Evolutionary conservation across 1,140 invertebrate species (phyloP).

Genomic region (Temnothorax curvispinosus): DNA sequence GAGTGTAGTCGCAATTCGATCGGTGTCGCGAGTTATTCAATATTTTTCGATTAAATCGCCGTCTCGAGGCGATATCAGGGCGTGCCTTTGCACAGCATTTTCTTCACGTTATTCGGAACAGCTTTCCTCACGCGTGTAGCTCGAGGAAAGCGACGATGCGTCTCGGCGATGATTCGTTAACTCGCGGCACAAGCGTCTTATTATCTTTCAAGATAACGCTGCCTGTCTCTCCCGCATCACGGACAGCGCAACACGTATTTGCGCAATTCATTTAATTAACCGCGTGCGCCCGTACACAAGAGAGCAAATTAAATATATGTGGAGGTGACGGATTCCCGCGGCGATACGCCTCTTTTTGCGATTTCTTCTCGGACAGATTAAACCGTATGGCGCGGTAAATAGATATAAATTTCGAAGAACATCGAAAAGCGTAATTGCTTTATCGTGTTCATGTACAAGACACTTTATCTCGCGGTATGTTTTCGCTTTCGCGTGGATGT

Average conservation of each 20-base stretch:
- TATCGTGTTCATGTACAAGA: background rate
- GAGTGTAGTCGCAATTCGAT: background rate
- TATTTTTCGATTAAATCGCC: background rate
- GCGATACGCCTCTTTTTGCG: background rate
- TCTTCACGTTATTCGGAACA: background rate
- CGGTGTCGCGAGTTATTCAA: background rate
- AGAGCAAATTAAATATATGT: conserved; percentile 6
- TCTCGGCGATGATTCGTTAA: conserved; percentile 44
- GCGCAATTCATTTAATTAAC: conserved; percentile 24
- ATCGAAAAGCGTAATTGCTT: background rate
- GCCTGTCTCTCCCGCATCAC: background rate
- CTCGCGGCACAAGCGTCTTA: conserved; percentile 26
- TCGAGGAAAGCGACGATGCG: background rate
- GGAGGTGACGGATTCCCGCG: conserved; percentile 21
- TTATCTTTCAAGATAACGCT: conserved; percentile 6
- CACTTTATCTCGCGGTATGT: background rate
- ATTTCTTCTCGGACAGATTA: background rate
- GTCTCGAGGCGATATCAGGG: background rate
- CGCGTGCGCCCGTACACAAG: background rate
- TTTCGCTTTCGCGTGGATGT: background rate
- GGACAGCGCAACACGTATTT: background rate
- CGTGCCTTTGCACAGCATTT: background rate
- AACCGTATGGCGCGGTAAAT: background rate
- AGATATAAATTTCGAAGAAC: background rate
- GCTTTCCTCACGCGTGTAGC: background rate